These are phyloP conservation scores for Lomographa bimaculata DNA, from an alignment of 2,888 invertebrate genomes.

Conservation along the genomic window DNA sequence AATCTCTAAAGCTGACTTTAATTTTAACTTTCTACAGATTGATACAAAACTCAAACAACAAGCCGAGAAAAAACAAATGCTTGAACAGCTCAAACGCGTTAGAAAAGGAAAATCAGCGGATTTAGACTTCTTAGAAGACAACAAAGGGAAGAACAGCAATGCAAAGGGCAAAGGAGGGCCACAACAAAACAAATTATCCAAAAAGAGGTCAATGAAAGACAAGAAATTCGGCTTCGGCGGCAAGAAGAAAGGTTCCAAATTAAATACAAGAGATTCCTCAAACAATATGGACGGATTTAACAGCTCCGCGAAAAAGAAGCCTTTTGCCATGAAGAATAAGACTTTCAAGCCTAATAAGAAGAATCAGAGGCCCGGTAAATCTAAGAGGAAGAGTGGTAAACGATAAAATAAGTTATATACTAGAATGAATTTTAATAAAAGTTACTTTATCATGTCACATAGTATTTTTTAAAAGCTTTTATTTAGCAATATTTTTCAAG, in stretches of 20 bases:
- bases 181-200: slow-evolving; percentile 65
- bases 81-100: slow-evolving; percentile 96
- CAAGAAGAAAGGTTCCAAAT: slow-evolving; percentile 94
- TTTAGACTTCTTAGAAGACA: slow-evolving; percentile 91
- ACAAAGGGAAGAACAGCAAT: slow-evolving; percentile 55
- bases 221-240: slow-evolving; percentile 97
- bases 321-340: slow-evolving; percentile 67
- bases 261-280: slow-evolving; percentile 92
- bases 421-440: slow-evolving; percentile 12
- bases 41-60: slow-evolving; percentile 93
- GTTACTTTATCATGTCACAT: slow-evolving; percentile 2
- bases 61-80: slow-evolving; percentile 95
- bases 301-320: slow-evolving; percentile 65
- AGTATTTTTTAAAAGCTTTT: slow-evolving; percentile 4
- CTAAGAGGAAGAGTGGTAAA: slow-evolving; percentile 69
- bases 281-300: slow-evolving; percentile 85
- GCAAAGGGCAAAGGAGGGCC: slow-evolving; percentile 46
- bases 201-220: slow-evolving; percentile 87
- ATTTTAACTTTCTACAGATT: slow-evolving; percentile 75
- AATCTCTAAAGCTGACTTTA: too few relatives aligned
- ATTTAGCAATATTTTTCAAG: too few relatives aligned
- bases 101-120: slow-evolving; percentile 92
- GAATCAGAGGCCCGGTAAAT: slow-evolving; percentile 82
- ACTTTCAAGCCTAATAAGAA: slow-evolving; percentile 69
- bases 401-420: slow-evolving; percentile 36